Evolutionary conservation across 2,888 invertebrate species (phyloP).

Genomic region (Ptychoptera albimana): DNA sequence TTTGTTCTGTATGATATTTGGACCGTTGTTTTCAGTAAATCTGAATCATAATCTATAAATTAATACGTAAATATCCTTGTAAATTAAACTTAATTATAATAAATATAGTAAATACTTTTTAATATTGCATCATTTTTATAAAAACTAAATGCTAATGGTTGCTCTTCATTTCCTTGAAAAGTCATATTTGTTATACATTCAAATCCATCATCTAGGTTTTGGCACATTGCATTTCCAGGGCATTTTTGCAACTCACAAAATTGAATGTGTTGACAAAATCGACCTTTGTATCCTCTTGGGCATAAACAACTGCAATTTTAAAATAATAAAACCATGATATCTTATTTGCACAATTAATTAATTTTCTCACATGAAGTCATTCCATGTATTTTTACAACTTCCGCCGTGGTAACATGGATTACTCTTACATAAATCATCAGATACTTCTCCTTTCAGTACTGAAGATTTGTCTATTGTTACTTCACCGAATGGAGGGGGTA

Average conservation of each 20-base stretch:
- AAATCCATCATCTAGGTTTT: conserved; percentile 76
- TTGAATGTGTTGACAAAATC: conserved; percentile 78
- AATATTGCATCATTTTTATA: conserved; percentile 12
- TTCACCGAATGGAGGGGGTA: conserved; percentile 55
- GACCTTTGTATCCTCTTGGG: conserved; percentile 78
- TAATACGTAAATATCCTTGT: background rate
- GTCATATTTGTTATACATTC: conserved; percentile 84
- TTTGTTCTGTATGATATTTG: conserved; percentile 48
- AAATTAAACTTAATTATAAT: too few species aligned
- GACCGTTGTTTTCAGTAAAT: conserved; percentile 27
- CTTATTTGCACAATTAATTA: background rate
- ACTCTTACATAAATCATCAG: conserved; percentile 70
- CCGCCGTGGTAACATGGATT: conserved; percentile 71
- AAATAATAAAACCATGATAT: conserved; percentile 1
- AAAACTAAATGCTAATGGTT: conserved; percentile 25
- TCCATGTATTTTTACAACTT: conserved; percentile 72
- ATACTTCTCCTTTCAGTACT: conserved; percentile 63
- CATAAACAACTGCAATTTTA: conserved; percentile 44
- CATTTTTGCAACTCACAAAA: conserved; percentile 78
- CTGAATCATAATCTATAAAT: background rate
- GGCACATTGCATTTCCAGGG: conserved; percentile 62
- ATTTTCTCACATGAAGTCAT: conserved; percentile 50
- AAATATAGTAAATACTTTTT: background rate
- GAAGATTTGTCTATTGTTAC: conserved; percentile 51
- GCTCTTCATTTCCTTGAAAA: conserved; percentile 53